Evolutionary conservation across 1,140 invertebrate species (phyloP).

Genomic region (Calephelis nemesis): DNA sequence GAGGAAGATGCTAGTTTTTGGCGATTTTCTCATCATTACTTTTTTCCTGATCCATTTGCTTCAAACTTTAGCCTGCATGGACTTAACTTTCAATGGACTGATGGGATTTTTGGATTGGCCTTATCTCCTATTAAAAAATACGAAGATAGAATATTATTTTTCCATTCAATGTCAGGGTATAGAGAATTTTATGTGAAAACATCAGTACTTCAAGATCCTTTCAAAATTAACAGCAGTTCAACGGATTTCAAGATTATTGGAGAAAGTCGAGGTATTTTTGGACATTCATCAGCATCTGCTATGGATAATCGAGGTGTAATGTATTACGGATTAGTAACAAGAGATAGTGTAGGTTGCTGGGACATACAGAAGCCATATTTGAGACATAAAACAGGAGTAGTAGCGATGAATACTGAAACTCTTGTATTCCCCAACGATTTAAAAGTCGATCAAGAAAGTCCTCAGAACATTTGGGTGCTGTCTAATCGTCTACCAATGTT

Average conservation of each 20-base stretch:
- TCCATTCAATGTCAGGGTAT: slow-evolving; percentile 89
- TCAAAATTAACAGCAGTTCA: slow-evolving; percentile 71
- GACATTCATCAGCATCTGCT: slow-evolving; percentile 86
- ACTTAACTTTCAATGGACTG: slow-evolving; percentile 88
- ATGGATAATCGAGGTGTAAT: slow-evolving; percentile 86
- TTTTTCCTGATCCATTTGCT: slow-evolving; percentile 87
- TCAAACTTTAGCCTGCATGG: slow-evolving; percentile 85
- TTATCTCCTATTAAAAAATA: slow-evolving; percentile 81
- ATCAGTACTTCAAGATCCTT: slow-evolving; percentile 81
- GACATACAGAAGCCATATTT: slow-evolving; percentile 85
- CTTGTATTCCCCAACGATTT: slow-evolving; percentile 89
- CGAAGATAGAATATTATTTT: slow-evolving; percentile 83
- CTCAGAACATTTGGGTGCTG: slow-evolving; percentile 87
- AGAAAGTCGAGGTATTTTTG: slow-evolving; percentile 80
- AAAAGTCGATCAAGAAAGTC: slow-evolving; percentile 84
- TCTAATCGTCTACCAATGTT: slow-evolving; percentile 87
- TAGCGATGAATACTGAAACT: slow-evolving; percentile 80
- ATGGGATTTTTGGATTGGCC: slow-evolving; percentile 89
- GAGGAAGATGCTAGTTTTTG: slow-evolving; percentile 84
- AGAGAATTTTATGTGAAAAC: slow-evolving; percentile 86
- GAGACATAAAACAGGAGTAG: slow-evolving; percentile 81
- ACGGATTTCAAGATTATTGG: slow-evolving; percentile 83
- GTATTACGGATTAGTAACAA: slow-evolving; percentile 88
- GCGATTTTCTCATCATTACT: slow-evolving; percentile 86
- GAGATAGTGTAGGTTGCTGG: slow-evolving; percentile 89